phyloP scores from a whole-genome alignment of 2,113 vertebrate species.

The Lophochroa leadbeateri region DNA sequence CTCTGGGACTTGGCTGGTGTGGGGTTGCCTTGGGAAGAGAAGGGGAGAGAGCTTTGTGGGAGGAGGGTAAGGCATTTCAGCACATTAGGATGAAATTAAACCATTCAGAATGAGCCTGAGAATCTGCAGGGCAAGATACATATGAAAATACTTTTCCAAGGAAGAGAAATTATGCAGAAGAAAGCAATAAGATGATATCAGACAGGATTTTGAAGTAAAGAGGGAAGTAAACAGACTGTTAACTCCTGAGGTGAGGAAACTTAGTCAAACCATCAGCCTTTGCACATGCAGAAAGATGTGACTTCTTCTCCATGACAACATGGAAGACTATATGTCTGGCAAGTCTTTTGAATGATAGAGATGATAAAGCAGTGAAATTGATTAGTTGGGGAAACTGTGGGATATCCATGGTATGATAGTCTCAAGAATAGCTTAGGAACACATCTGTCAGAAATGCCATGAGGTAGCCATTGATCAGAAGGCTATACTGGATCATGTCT shows the following conservation, averaged over 20 bases:
- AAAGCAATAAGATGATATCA: not conserved
- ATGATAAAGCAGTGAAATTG: not conserved
- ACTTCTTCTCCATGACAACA: not conserved
- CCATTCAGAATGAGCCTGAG: not conserved
- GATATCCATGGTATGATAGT: rapidly evolving
- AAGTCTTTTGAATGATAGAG: not conserved
- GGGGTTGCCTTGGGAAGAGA: not conserved
- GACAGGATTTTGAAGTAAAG: not conserved
- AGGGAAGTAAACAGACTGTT: not conserved
- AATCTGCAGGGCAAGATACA: not conserved
- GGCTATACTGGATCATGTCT: not conserved
- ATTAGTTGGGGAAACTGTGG: not conserved
- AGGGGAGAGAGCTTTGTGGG: not conserved
- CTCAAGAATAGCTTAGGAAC: not conserved
- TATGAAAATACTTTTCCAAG: not conserved
- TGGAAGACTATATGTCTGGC: not conserved
- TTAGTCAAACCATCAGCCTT: not conserved
- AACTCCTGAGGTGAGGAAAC: not conserved
- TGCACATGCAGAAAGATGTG: not conserved
- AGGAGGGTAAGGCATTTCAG: not conserved
- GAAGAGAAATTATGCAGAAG: not conserved
- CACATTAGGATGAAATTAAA: not conserved
- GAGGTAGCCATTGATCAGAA: not conserved
- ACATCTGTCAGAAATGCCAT: not conserved
- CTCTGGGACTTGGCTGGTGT: not conserved